Evolutionary conservation across 2,797 vertebrate species (phyloP).

Genomic region (Atherinosoma microstoma): DNA sequence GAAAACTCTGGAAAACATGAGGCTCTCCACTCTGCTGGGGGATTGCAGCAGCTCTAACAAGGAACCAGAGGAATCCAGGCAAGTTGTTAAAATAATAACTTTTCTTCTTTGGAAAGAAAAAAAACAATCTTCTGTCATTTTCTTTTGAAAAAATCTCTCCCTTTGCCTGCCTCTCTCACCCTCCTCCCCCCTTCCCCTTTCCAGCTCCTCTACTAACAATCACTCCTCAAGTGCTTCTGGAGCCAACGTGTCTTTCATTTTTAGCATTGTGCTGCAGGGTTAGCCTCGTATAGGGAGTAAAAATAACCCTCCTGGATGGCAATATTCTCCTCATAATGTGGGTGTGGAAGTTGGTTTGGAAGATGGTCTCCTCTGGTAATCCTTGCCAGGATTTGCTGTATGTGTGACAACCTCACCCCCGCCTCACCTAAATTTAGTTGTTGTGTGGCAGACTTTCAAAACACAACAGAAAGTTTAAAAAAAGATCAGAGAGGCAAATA

Average conservation of each 20-base stretch:
- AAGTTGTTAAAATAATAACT: conserved; percentile 24
- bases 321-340: conserved; percentile 15
- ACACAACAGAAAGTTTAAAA: not conserved
- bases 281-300: not conserved
- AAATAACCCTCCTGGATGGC: conserved; percentile 9
- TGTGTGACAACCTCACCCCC: conserved; percentile 39
- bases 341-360: conserved; percentile 34
- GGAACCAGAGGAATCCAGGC: conserved; percentile 42
- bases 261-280: not conserved
- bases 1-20: conserved; percentile 61
- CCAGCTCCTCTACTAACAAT: not conserved
- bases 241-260: not conserved
- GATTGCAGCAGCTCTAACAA: conserved; percentile 54
- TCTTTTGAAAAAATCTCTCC: conserved; percentile 5
- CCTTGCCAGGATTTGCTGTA: conserved; percentile 10
- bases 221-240: not conserved
- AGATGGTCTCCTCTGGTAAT: conserved; percentile 5
- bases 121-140: not conserved
- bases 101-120: conserved; percentile 7
- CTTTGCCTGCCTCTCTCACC: conserved; percentile 19
- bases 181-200: not conserved
- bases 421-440: conserved; percentile 27
- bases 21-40: conserved; percentile 31
- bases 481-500: not conserved
- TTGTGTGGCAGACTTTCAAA: conserved; percentile 15